Evolutionary conservation across 2,797 vertebrate species (phyloP).

Genomic region (Megaceryle alcyon): DNA sequence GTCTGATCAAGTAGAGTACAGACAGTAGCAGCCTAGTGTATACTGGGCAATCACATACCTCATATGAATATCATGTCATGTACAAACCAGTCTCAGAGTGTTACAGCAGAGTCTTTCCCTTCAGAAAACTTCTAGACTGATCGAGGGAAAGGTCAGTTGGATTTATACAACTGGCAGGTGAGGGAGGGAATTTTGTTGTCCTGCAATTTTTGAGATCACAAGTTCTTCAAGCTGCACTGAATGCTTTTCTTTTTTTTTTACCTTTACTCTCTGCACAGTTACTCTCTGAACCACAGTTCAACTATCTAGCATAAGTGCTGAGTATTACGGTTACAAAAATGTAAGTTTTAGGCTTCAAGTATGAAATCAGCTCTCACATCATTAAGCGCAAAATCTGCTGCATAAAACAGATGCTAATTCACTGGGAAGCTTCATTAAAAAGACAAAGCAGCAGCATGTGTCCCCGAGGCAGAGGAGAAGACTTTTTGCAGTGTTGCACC

Average conservation of each 20-base stretch:
- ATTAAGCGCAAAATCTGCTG: neutral
- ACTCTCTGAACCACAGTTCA: neutral
- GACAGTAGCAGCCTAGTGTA: neutral
- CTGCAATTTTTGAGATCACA: neutral
- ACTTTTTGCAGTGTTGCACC: neutral
- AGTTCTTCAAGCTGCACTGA: neutral
- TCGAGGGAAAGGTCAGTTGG: neutral
- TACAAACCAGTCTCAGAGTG: neutral
- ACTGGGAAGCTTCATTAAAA: neutral
- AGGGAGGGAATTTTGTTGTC: neutral
- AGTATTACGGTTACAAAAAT: neutral
- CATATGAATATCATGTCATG: fast-evolving
- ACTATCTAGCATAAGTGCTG: neutral
- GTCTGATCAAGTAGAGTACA: neutral
- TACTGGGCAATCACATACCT: neutral
- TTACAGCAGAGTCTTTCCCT: neutral
- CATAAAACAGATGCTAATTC: neutral
- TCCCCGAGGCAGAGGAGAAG: neutral
- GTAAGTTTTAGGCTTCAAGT: neutral
- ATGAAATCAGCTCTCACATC: neutral
- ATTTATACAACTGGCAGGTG: neutral
- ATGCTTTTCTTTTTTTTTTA: neutral
- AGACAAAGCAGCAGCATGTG: neutral
- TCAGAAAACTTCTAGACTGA: neutral
- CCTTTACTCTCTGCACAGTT: neutral